Base-by-base conservation (phyloP, 2,888 invertebrate species). In the Dromius quadrimaculatus region DNA sequence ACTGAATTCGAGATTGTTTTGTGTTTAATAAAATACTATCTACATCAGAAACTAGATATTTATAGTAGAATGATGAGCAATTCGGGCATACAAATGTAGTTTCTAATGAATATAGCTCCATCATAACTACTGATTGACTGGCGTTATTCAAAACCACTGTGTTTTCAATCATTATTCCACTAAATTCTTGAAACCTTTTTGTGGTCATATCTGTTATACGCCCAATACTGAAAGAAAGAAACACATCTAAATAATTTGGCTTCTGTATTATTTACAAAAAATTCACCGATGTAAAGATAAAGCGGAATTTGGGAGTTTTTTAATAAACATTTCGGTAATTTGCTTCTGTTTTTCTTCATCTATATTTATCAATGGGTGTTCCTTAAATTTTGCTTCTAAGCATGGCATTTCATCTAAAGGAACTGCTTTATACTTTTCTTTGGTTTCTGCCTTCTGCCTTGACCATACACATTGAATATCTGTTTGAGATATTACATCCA, bases 401-500 rank as follows among this genome's bases (percentile, higher is more conserved):
- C 54, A 54, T 28, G 9, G 23, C 54, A 54, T 54, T 28, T 54
- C 54, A 8, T 54, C 11, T 23, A 54, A 15, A 11, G 5, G 54
- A 23, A 54, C 23, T 2, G 54, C 28, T 23, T 38, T 38, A 38
- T 38, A 54, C 28, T 28, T 54, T 54, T 54, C 54, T 54, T 54
- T 54, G 11, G 28, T 54, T 11, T 54, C 28, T 54, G 54, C 32
- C 15, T 54, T 54, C 28, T 54, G 54, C 11, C 9, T 54, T 8
- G 54, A 54, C 54, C 54, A 54, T 3, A 19, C 8, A 11, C 54
- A 54, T 28, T 28, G 3, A 11, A 54, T 54, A 54, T 54, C 54
- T 23, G 54, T 54, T 28, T 54, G 54, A 11, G 54, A 54, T n/a
- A 54, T 54, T 54, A 28, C 13, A 9, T 28, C 54, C 54, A 54